These are phyloP conservation scores for Eubasilissa regina DNA, from an alignment of 1,140 invertebrate species.

Conservation along the genomic window DNA sequence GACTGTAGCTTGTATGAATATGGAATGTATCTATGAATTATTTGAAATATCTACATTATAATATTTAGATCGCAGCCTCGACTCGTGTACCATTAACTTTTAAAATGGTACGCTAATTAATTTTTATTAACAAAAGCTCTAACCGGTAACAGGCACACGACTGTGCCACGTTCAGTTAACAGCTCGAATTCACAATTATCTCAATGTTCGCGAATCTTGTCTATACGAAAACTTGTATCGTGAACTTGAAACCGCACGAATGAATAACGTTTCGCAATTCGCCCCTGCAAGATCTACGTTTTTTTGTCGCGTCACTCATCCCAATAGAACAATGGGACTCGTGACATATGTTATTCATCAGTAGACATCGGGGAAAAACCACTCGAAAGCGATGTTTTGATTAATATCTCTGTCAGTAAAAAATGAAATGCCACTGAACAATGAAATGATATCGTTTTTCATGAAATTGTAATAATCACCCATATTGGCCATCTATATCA, in stretches of 20 bases:
- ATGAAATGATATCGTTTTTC: conserved; percentile 1
- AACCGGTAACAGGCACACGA: not conserved
- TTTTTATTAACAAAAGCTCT: not conserved
- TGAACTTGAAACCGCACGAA: no score
- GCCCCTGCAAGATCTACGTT: not conserved
- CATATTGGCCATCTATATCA: no score
- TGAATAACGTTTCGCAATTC: not conserved
- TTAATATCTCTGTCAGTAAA: conserved; percentile 26
- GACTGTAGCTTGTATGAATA: no score
- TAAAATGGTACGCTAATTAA: not conserved
- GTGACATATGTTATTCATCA: conserved; percentile 34
- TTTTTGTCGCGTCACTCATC: conserved; percentile 1
- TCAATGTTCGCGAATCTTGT: no score
- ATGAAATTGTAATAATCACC: not conserved
- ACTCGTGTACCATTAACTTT: not conserved
- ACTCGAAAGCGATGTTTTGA: conserved; percentile 19
- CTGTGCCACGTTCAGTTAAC: no score
- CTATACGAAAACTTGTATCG: no score
- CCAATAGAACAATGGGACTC: conserved; percentile 18
- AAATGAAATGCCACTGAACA: conserved; percentile 12
- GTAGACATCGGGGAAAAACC: conserved; percentile 9
- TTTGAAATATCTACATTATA: no score
- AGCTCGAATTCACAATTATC: no score
- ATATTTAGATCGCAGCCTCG: not conserved
- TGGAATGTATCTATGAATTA: no score